Conservation (phyloP, 1,140 invertebrate species). For the Macrostomum lignano region DNA sequence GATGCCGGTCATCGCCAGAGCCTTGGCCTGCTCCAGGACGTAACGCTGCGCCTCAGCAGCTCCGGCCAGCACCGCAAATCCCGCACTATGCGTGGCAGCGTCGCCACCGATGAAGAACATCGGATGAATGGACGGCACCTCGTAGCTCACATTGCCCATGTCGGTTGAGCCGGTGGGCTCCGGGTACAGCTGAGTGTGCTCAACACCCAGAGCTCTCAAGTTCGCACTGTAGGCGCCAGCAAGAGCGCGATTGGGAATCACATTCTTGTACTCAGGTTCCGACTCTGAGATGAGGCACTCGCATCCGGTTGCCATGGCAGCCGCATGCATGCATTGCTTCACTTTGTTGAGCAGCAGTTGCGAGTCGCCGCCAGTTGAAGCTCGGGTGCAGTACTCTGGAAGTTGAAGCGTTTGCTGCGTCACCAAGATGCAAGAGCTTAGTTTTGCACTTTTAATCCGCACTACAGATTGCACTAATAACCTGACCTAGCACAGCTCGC, state of each 20-base stretch:
- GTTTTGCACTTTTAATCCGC: too few species aligned
- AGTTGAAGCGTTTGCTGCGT: too few species aligned
- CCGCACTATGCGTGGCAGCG: constrained; percentile 14
- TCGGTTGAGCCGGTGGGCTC: constrained; percentile 12
- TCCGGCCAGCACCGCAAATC: constrained; percentile 15
- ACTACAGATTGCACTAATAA: not conserved
- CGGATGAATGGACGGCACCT: constrained; percentile 22
- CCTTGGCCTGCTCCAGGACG: constrained; percentile 13
- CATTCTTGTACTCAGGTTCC: constrained; percentile 1
- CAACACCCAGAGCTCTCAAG: not conserved
- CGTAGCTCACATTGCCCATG: constrained; percentile 23
- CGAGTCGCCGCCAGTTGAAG: too few species aligned
- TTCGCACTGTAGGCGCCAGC: constrained; percentile 2
- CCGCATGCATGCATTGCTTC: constrained; percentile 15
- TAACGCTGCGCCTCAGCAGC: constrained; percentile 13
- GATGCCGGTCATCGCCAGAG: constrained; percentile 14
- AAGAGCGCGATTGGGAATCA: not conserved
- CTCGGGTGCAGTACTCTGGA: too few species aligned
- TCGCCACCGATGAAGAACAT: constrained; percentile 14
- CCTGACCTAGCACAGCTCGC: constrained; percentile 9
- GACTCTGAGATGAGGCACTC: constrained; percentile 1
- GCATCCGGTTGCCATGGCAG: constrained; percentile 20
- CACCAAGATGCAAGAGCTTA: too few species aligned
- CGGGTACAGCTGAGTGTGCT: constrained; percentile 3
- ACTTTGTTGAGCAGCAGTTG: too few species aligned